Evolutionary conservation across 2,113 vertebrate genomes (phyloP), one percentile per base, ranked within the genome.

Genomic region (Psittacara wagleri): DNA sequence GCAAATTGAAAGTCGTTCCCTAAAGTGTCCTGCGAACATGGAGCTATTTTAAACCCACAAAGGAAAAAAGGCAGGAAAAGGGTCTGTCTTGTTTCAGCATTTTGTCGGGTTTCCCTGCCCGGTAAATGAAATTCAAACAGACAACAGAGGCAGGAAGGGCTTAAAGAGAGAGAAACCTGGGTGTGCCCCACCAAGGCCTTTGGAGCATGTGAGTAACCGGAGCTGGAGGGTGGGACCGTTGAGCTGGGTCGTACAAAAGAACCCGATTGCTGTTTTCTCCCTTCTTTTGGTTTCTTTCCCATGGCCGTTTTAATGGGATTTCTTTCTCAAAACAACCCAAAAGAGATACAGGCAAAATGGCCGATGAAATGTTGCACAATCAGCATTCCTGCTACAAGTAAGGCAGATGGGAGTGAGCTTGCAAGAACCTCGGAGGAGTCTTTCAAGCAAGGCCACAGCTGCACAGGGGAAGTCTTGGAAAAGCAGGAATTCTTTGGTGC

Each of bases 131-230:
- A 92, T 43, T 70, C 69, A 31, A 74, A 78, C 86, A 95, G 94
- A 91, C 91, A 95, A 94, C 80, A 48, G 2, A 48, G 15, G 55
- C 94, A 97, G 96, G 91, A 95, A 96, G 78, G 59, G 84, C 52
- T 92, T 46, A 48, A 66, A 79, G 23, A 74, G 83, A 49, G 55
- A 84, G 78, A 78, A 77, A 77, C 6, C 61, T 49, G 96, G 95
- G 94, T 95, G 96, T 97, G 95, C 74, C 91, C 27, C 13, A 13
- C 33, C 74, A 62, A 86, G 88, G 77, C 70, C 91, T 39, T 84
- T 88, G 33, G 70, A 57, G 76, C 31, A 25, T 81, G 87, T 35
- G 70, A 94, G 80, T 29, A 92, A 89, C 81, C 4, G 2, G 66
- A 63, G 80, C 88, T 7, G 24, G 64, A 61, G 91, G 88, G 33